Evolutionary conservation across 2,888 invertebrate genomes (phyloP).

Genomic region (Eulithis testata): DNA sequence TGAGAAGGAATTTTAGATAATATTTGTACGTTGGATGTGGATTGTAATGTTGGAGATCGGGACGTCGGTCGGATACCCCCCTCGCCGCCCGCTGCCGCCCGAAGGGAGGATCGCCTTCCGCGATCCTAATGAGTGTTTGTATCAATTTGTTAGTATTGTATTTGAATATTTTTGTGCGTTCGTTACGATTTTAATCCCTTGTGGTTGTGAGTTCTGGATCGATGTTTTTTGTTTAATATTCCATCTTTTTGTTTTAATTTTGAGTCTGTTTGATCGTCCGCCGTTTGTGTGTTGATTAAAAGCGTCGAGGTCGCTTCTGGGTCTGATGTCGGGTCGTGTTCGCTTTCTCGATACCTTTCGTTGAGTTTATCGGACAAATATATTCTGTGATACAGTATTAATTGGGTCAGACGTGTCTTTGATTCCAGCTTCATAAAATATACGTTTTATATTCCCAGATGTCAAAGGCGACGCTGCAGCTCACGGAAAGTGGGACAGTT

Average conservation of each 20-base stretch:
- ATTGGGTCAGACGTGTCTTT: slow-evolving; percentile 33
- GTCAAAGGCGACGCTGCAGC: slow-evolving; percentile 28
- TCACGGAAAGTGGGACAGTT: slow-evolving; percentile 40
- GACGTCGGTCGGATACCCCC: slow-evolving; percentile 49
- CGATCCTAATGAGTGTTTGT: slow-evolving; percentile 84
- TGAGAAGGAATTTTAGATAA: slow-evolving; percentile 86
- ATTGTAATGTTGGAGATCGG: slow-evolving; percentile 81
- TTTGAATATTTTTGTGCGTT: slow-evolving; percentile 83
- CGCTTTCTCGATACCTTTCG: slow-evolving; percentile 7
- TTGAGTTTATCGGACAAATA: slow-evolving; percentile 27
- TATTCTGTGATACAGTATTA: slow-evolving; percentile 23
- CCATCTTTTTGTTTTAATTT: slow-evolving; percentile 61
- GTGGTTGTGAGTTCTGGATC: slow-evolving; percentile 73
- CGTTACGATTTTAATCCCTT: slow-evolving; percentile 83
- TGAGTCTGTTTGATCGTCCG: slow-evolving; percentile 69
- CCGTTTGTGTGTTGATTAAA: slow-evolving; percentile 74
- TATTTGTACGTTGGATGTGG: slow-evolving; percentile 84
- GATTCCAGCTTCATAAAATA: slow-evolving; percentile 30
- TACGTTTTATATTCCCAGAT: slow-evolving; percentile 38
- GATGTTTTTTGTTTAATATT: slow-evolving; percentile 76
- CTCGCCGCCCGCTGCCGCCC: slow-evolving; percentile 40
- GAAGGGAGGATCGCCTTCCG: slow-evolving; percentile 65
- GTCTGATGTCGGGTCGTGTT: slow-evolving; percentile 42
- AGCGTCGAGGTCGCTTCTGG: slow-evolving; percentile 61
- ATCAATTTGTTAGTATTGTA: slow-evolving; percentile 85